Evolutionary conservation across 2,113 vertebrate genomes (phyloP).

Genomic region (Rhizomys pruinosus): DNA sequence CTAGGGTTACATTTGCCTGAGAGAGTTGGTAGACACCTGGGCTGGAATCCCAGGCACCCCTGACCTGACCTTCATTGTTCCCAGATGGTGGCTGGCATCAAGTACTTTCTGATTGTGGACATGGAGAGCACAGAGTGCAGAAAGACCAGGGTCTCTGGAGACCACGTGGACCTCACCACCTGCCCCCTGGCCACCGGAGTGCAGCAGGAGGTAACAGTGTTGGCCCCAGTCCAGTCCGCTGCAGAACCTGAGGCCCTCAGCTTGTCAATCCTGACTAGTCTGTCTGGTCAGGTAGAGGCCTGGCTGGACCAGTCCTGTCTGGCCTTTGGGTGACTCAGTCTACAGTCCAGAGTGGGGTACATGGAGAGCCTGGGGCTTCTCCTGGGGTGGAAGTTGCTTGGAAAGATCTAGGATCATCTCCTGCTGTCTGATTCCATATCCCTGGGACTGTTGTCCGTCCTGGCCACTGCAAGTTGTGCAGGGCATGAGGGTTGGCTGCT

Average conservation of each 20-base stretch:
- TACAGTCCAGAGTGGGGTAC: neutral
- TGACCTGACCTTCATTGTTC: neutral
- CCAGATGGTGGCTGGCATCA: slow-evolving; percentile 89
- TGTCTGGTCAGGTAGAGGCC: neutral
- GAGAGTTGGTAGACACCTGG: neutral
- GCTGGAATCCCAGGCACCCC: neutral
- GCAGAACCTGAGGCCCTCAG: neutral
- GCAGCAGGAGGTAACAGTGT: slow-evolving; percentile 85
- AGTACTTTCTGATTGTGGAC: slow-evolving; percentile 89
- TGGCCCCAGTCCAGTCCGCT: neutral
- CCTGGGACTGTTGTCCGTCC: neutral
- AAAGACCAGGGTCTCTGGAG: slow-evolving; percentile 78
- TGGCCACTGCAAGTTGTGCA: neutral
- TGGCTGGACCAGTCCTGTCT: neutral
- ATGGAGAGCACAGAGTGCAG: slow-evolving; percentile 88
- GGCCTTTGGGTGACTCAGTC: slow-evolving; percentile 36
- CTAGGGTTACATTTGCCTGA: neutral
- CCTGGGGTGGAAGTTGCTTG: neutral
- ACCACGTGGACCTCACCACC: slow-evolving; percentile 83
- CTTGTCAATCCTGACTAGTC: neutral
- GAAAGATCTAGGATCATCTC: neutral
- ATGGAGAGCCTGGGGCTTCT: neutral
- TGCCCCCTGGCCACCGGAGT: slow-evolving; percentile 80
- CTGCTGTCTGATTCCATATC: neutral
- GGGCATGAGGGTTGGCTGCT: neutral